Conservation (phyloP, 2,888 invertebrate species). For the Macroteleia sp. region DNA sequence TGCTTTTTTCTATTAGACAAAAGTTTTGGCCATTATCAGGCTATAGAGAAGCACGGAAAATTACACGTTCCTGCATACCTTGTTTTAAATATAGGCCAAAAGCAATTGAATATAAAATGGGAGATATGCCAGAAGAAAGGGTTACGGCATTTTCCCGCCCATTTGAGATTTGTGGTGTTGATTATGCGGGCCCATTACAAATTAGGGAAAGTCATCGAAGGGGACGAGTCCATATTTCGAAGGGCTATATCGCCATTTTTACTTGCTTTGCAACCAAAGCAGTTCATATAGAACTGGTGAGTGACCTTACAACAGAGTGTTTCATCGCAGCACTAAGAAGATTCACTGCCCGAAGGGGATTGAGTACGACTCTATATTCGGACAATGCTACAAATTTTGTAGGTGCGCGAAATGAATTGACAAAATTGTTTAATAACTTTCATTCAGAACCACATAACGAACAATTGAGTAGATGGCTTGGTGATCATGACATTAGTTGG, state of each 20-base stretch:
- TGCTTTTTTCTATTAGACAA: neutral
- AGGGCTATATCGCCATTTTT: slow-evolving; percentile 18
- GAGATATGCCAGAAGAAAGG: slow-evolving; percentile 22
- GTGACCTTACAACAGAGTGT: no score
- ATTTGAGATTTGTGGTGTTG: slow-evolving; percentile 11
- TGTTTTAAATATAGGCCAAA: slow-evolving; percentile 38
- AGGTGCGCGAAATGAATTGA: neutral
- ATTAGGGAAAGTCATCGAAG: slow-evolving; percentile 43
- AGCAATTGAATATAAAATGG: slow-evolving; percentile 22
- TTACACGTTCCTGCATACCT: slow-evolving; percentile 10
- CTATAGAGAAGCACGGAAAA: slow-evolving; percentile 18
- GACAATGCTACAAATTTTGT: no score
- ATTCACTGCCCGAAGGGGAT: no score
- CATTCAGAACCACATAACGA: neutral
- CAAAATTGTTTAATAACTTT: slow-evolving; percentile 43
- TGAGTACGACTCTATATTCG: no score
- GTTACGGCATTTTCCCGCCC: slow-evolving; percentile 13
- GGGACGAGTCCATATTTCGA: slow-evolving; percentile 25
- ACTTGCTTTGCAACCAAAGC: no score
- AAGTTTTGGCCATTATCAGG: slow-evolving; percentile 1
- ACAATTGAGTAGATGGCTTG: neutral
- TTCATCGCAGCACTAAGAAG: no score
- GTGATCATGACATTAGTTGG: slow-evolving; percentile 14
- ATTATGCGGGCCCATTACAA: slow-evolving; percentile 60
- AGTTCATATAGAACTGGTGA: no score